Evolutionary conservation across 2,113 vertebrate species (phyloP).

Genomic region (Cichladusa arquata): DNA sequence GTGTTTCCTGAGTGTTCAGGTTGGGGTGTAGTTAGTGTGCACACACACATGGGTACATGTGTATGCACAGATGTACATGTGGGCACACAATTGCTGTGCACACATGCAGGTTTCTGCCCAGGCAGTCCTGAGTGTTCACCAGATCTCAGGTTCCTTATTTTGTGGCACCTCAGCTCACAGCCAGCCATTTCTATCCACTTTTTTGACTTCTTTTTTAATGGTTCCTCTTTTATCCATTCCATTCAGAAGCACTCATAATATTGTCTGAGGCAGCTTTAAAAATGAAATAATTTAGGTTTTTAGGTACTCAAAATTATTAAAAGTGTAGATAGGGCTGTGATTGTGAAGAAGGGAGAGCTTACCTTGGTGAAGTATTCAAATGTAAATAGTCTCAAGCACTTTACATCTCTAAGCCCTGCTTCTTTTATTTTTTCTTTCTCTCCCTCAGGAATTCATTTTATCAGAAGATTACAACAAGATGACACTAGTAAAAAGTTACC

Average conservation of each 20-base stretch:
- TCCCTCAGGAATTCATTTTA: conserved; percentile 90
- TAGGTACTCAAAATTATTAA: background rate
- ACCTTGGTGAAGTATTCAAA: background rate
- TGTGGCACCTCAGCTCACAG: background rate
- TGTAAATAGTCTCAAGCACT: background rate
- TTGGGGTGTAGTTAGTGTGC: background rate
- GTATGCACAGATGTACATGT: fast-evolving
- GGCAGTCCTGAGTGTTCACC: background rate
- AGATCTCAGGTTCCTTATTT: background rate
- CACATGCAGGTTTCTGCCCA: background rate
- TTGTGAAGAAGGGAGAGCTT: background rate
- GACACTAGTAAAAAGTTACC: conserved; percentile 86
- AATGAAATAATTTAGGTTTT: background rate
- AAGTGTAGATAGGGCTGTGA: background rate
- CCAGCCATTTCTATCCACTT: background rate
- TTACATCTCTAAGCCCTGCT: background rate
- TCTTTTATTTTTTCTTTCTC: conserved; percentile 57
- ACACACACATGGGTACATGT: background rate
- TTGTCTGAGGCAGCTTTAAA: background rate
- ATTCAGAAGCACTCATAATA: background rate
- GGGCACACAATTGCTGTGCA: background rate
- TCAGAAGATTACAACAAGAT: conserved; percentile 99
- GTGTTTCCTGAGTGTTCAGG: background rate
- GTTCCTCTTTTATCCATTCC: background rate
- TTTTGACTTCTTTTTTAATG: background rate